A percentile compares a stretch with the other conserved stretches of the same genome.
These are phyloP conservation scores for Linepithema humile DNA, from an alignment of 1,140 invertebrate species.

Conservation along the genomic window DNA sequence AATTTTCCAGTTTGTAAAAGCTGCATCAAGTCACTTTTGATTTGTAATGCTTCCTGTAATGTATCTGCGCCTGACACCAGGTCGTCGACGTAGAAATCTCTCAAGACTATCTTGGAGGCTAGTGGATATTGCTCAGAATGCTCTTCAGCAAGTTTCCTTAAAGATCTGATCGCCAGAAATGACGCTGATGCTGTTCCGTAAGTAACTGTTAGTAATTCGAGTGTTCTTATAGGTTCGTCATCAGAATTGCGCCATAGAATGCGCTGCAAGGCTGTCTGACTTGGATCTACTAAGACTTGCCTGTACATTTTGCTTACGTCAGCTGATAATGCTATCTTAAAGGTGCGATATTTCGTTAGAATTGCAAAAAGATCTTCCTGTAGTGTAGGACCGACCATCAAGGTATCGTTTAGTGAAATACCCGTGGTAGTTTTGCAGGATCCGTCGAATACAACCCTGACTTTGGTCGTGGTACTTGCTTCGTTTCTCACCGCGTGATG, in stretches of 20 bases:
- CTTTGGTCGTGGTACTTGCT: neutral
- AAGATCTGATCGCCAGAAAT: neutral
- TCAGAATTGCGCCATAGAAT: neutral
- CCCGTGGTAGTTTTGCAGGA: neutral
- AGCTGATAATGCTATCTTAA: neutral
- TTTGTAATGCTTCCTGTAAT: neutral
- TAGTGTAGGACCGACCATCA: neutral
- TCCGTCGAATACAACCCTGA: neutral
- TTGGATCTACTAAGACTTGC: neutral
- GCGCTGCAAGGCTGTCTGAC: neutral
- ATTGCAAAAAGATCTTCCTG: neutral
- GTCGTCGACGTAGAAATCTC: neutral
- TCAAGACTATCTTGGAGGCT: neutral
- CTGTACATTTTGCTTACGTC: neutral
- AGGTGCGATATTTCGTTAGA: neutral
- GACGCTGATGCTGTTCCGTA: neutral
- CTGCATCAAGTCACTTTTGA: no score
- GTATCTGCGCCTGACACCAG: neutral
- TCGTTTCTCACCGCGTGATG: neutral
- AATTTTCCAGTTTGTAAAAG: neutral
- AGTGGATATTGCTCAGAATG: neutral
- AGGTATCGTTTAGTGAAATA: neutral
- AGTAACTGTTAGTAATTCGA: neutral
- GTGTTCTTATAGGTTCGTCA: neutral
- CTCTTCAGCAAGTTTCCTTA: neutral